A percentile compares a stretch with the other conserved stretches of the same genome.
phyloP scores from a whole-genome alignment of 2,888 invertebrate species.

The Pachliopta kotzebuea region DNA sequence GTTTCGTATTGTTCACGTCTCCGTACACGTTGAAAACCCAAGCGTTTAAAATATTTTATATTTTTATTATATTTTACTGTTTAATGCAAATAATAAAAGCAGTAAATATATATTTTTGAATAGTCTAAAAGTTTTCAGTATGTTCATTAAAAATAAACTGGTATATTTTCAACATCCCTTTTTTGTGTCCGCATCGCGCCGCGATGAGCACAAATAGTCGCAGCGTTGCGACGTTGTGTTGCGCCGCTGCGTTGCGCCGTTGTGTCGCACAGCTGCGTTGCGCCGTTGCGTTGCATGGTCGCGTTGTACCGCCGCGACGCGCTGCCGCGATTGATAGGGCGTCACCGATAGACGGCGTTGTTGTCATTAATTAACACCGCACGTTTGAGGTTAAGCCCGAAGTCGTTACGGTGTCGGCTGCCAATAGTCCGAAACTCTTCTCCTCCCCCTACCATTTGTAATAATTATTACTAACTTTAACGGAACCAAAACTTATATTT shows the following conservation, averaged over 20 bases:
- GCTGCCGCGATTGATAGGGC: constrained; percentile 62
- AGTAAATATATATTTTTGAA: no score
- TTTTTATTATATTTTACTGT: no score
- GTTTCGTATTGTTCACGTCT: no score
- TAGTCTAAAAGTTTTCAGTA: not conserved
- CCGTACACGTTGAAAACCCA: no score
- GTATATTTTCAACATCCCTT: constrained; percentile 13
- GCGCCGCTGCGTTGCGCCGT: constrained; percentile 36
- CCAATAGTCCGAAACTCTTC: constrained; percentile 56
- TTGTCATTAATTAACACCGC: constrained; percentile 66
- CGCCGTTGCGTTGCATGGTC: no score
- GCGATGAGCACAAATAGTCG: constrained; percentile 49
- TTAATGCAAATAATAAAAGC: no score
- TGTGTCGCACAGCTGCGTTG: no score
- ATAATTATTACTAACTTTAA: not conserved
- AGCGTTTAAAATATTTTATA: no score
- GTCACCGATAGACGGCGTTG: constrained; percentile 69
- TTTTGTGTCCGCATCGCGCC: constrained; percentile 38
- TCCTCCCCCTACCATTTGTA: constrained; percentile 31
- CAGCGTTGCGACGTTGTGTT: constrained; percentile 43
- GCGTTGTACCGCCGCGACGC: constrained; percentile 40
- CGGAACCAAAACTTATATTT: not conserved
- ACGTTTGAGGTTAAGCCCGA: constrained; percentile 46
- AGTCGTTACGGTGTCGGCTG: constrained; percentile 48
- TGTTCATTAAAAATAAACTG: not conserved